These are phyloP conservation scores for Equus quagga DNA, from an alignment of 2,113 vertebrate species.

Conservation along the genomic window DNA sequence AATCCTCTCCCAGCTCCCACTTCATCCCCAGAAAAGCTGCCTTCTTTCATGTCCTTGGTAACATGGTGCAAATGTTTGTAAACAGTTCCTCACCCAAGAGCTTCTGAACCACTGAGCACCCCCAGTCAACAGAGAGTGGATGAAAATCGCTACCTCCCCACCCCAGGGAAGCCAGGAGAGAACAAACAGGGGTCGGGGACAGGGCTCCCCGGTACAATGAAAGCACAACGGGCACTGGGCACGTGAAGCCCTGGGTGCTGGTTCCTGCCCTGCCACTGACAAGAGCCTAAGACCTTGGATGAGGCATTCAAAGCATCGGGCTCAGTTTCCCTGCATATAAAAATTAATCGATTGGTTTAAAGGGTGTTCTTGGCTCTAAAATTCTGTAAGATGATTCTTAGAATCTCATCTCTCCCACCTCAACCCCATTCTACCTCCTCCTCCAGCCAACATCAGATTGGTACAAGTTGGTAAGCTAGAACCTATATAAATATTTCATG, in stretches of 20 bases:
- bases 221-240: no score
- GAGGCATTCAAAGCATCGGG: neutral
- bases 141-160: neutral
- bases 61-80: neutral
- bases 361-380: neutral
- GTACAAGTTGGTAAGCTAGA: neutral
- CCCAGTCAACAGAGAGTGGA: neutral
- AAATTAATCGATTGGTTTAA: neutral
- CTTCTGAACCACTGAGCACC: neutral
- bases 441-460: neutral
- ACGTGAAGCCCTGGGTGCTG: accelerated
- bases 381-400: neutral
- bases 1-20: neutral
- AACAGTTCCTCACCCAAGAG: neutral
- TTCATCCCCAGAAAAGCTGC: neutral
- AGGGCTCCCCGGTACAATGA: accelerated
- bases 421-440: no score
- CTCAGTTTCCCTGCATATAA: neutral
- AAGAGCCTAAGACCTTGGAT: no score
- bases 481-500: neutral
- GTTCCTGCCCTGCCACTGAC: neutral
- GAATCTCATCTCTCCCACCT: neutral
- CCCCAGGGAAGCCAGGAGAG: neutral
- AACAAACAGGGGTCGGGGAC: neutral
- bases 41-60: neutral